Evolutionary conservation across 2,797 vertebrate genomes (phyloP), one percentile per base, ranked within the genome.

Genomic region (Sylvilagus floridanus): DNA sequence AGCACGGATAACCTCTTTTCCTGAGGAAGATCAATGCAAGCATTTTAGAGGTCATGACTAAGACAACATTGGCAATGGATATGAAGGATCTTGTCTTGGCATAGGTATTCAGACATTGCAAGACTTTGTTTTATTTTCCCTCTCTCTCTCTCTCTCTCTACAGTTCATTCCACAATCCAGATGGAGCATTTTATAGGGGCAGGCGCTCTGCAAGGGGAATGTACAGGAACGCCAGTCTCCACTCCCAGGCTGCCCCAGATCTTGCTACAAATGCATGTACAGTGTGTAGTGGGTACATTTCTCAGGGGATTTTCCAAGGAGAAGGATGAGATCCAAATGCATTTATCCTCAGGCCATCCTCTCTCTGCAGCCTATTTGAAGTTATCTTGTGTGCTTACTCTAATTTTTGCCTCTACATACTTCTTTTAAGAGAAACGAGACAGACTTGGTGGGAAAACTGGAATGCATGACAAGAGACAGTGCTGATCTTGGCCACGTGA

Each of bases 231-330:
- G 7, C 1, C 11, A 32, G 0, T 1, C 11, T 14, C 28, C 12
- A 9, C 37, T 68, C 5, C 13, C 1, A 37, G 19, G 30, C 6
- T 1, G 6, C 1, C 19, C 1, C 5, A 19, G 26, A 35, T 1
- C 0, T 47, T 30, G 62, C 28, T 14, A 3, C 6, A 37, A 32
- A 71, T 28, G 3, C 1, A 1, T 9, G 12, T 21, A 7, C 1
- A 0, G 11, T 8, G 54, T 14, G 9, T 14, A 22, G 13, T 0
- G 0, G 32, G 47, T n/a, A 1, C n/a, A 1, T 2, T 42, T 35
- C 21, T 52, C 3, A 14, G 28, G 50, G 8, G 32, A 30, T 5
- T 42, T 50, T 57, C 54, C 54, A 57, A 37, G 11, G 9, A 72
- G 76, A 60, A 60, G 35, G 28, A 13, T 22, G 12, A 12, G 37